These are phyloP conservation scores for Melitaea cinxia DNA, from an alignment of 1,140 invertebrate genomes.

Conservation along the genomic window DNA sequence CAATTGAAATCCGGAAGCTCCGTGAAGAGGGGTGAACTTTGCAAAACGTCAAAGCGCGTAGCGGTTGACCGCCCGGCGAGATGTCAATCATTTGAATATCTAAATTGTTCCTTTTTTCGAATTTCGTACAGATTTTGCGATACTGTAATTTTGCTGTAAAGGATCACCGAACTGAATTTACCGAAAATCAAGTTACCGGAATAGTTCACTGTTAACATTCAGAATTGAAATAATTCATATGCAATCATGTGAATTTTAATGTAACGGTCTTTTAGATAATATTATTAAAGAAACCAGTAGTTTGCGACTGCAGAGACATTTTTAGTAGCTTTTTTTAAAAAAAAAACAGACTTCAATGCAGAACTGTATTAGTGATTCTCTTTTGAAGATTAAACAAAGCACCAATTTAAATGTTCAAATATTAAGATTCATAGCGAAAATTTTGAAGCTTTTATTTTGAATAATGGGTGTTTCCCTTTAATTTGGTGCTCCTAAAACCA, in stretches of 20 bases:
- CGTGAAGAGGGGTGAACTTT: conserved; percentile 53
- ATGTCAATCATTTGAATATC: conserved; percentile 81
- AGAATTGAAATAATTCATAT: conserved; percentile 50
- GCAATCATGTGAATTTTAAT: conserved; percentile 60
- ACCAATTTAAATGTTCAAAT: conserved; percentile 11
- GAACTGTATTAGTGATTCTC: neutral
- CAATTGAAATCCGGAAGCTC: conserved; percentile 59
- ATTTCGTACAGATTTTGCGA: conserved; percentile 70
- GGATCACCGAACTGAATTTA: conserved; percentile 68
- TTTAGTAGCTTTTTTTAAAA: neutral
- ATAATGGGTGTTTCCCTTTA: conserved; percentile 47
- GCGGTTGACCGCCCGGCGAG: conserved; percentile 74
- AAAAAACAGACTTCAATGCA: neutral
- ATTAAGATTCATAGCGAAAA: conserved; percentile 50
- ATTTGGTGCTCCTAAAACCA: conserved; percentile 30
- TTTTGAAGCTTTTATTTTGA: conserved; percentile 57
- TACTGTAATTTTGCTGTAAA: conserved; percentile 69
- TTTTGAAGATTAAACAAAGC: neutral
- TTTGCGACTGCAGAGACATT: neutral
- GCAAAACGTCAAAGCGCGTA: conserved; percentile 42
- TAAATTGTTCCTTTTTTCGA: conserved; percentile 65
- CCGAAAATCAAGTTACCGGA: conserved; percentile 52
- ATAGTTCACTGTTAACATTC: conserved; percentile 50
- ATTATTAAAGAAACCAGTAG: conserved; percentile 1
- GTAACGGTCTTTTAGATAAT: conserved; percentile 56